Base-by-base conservation (phyloP, 2,113 vertebrate species). In the Tenrec ecaudatus region DNA sequence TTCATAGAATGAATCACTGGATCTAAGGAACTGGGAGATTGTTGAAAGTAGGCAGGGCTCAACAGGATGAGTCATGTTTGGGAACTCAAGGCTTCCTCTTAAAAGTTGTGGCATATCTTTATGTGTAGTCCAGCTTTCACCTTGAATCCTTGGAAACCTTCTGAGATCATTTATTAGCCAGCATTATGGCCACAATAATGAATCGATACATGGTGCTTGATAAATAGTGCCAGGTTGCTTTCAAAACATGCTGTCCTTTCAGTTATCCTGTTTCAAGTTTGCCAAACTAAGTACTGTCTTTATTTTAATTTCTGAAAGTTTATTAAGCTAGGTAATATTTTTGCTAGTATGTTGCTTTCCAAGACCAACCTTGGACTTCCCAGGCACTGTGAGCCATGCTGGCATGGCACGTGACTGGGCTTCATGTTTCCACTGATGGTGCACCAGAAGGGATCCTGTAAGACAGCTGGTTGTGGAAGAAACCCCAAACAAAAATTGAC, bases 251-350 rank as follows among this genome's bases (percentile, higher is more conserved):
- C 36, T 47, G 31, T 71, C 19, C 33, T 93, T 90, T 60, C 20
- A 60, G 3, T 23, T 90, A 68, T 20, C 53, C 5, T 23, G 3
- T 17, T 43, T 1, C 3, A 23, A 86, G 29, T 7, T 85, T 92
- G 36, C 53, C 38, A 95, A 81, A 68, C 47, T 60, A 11, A 78
- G 27, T 47, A 58, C 29, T 47, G 29, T 76, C 33, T 94, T 90
- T 73, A 60, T 81, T 84, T 95, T 91, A 91, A 64, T 23, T 77
- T 93, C 75, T 71, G 57, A 93, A 76, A 88, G 60, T 75, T n/a
- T 90, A 85, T 85, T 23, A 89, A 47, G n/a, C 2, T 73, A 71
- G 84, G 23, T 36, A 17, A 29, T 69, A 83, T 27, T 86, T 95
- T 89, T 15, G 9, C 86, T 93, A 89, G 31, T 58, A 20, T 71